Conservation (phyloP, 2,888 invertebrate species). For the Pseudococcus viburni region DNA sequence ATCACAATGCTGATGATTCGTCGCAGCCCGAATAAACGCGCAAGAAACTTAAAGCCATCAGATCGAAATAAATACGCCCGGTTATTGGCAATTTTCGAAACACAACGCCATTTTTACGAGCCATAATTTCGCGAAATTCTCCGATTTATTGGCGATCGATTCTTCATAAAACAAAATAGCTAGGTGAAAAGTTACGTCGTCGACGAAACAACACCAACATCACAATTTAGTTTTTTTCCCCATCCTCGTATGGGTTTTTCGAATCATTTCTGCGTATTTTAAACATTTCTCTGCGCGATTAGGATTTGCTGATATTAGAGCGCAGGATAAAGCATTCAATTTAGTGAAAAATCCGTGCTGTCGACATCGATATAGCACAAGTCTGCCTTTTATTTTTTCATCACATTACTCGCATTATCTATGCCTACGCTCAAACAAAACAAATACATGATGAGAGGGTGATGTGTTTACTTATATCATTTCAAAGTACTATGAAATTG, state of each 20-base stretch:
- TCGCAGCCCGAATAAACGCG: not conserved
- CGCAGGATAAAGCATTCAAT: not conserved
- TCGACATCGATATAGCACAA: not conserved
- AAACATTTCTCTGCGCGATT: not conserved
- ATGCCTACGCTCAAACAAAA: not conserved
- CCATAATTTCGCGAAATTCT: conserved; percentile 29
- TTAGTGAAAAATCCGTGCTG: not conserved
- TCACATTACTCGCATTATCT: not conserved
- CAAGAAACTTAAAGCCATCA: not conserved
- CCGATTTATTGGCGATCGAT: conserved; percentile 50
- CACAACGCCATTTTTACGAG: conserved; percentile 37
- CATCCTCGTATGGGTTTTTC: not conserved
- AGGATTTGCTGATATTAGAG: not conserved
- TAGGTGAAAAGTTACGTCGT: conserved; percentile 50
- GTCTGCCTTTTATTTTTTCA: not conserved
- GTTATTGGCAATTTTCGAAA: conserved; percentile 37
- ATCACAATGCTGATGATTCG: not conserved
- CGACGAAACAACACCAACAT: not conserved
- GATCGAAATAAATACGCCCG: conserved; percentile 35
- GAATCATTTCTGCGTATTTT: conserved; percentile 9
- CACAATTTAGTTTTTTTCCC: not conserved
- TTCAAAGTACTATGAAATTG: not conserved
- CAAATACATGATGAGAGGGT: not conserved
- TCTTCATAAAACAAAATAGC: conserved; percentile 50
- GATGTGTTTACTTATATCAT: conserved; percentile 10